Conservation (phyloP, 2,888 invertebrate species). For the Athetis lepigone region DNA sequence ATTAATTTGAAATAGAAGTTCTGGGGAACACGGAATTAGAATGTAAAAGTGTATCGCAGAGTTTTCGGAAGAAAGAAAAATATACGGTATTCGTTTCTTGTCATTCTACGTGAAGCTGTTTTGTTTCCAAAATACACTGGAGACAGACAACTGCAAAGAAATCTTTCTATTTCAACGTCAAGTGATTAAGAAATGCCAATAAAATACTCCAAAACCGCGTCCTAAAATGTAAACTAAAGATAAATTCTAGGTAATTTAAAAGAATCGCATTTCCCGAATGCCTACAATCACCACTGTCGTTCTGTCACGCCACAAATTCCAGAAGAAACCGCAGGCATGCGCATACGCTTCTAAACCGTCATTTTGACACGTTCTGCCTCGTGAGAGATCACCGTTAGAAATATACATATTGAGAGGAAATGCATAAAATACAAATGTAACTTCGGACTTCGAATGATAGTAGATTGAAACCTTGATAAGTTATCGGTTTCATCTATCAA, state of each 20-base stretch:
- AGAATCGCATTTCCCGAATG: slow-evolving; percentile 52
- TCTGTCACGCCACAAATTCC: slow-evolving; percentile 58
- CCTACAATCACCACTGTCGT: slow-evolving; percentile 48
- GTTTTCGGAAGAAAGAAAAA: slow-evolving; percentile 41
- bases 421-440: slow-evolving; percentile 35
- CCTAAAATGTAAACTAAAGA: slow-evolving; percentile 33
- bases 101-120: slow-evolving; percentile 11
- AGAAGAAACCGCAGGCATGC: slow-evolving; percentile 65
- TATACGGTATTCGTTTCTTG: slow-evolving; percentile 38
- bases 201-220: slow-evolving; percentile 17
- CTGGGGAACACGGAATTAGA: slow-evolving; percentile 49
- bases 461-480: slow-evolving; percentile 25
- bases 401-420: slow-evolving; percentile 39
- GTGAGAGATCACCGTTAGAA: slow-evolving; percentile 53
- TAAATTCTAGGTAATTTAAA: slow-evolving; percentile 50
- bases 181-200: slow-evolving; percentile 8
- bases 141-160: slow-evolving; percentile 5
- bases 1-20: slow-evolving; percentile 67
- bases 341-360: slow-evolving; percentile 59
- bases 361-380: slow-evolving; percentile 66
- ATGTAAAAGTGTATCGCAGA: slow-evolving; percentile 34
- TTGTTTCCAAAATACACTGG: slow-evolving; percentile 28
- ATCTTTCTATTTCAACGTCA: slow-evolving; percentile 38
- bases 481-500: neutral
- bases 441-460: slow-evolving; percentile 12